Percentiles rank a stretch among this genome's conserved stretches.
These are phyloP conservation scores for Glyptemys insculpta DNA, from an alignment of 2,797 vertebrate genomes.

Conservation along the genomic window DNA sequence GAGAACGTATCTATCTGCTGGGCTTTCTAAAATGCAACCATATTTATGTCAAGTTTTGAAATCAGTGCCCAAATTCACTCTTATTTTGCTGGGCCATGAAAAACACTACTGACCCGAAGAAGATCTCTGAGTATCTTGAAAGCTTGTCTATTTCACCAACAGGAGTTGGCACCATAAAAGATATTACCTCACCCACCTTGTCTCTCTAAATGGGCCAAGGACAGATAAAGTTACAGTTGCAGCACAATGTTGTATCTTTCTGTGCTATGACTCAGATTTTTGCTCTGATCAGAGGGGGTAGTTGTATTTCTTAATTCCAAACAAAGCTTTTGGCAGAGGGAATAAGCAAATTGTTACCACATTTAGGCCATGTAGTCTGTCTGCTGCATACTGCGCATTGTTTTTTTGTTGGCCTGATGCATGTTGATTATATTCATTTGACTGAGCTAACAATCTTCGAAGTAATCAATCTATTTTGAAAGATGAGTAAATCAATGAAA, in stretches of 20 bases:
- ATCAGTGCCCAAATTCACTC: not conserved
- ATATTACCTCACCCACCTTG: not conserved
- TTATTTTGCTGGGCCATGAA: not conserved
- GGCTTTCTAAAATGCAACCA: not conserved
- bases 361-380: not conserved
- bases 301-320: not conserved
- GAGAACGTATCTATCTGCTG: no score
- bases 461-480: rapidly evolving
- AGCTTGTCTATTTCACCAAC: not conserved
- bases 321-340: not conserved
- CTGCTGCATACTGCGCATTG: rapidly evolving
- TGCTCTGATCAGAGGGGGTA: not conserved
- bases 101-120: not conserved
- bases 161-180: not conserved
- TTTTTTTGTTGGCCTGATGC: not conserved
- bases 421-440: rapidly evolving
- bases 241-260: not conserved
- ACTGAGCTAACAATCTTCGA: not conserved
- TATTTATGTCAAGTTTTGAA: not conserved
- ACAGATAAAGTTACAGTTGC: not conserved
- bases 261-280: not conserved
- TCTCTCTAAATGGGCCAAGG: not conserved
- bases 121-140: not conserved
- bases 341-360: not conserved
- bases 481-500: not conserved